A percentile compares a stretch with the other conserved stretches of the same genome.
Evolutionary conservation across 2,113 vertebrate genomes (phyloP).

Genomic region (Cercocebus atys): DNA sequence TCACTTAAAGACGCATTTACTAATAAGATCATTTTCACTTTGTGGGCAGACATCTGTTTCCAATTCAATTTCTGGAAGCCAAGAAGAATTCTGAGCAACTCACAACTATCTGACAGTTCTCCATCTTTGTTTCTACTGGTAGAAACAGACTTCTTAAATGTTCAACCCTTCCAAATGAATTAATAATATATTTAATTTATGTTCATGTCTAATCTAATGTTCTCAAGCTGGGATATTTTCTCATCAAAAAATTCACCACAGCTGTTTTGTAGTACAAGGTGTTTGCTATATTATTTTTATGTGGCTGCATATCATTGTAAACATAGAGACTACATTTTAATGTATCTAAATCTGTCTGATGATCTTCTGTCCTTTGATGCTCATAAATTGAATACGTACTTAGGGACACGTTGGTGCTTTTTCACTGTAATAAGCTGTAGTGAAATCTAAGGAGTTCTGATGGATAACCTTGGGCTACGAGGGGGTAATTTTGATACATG

Average conservation of each 20-base stretch:
- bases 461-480: background rate
- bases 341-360: constrained; percentile 47
- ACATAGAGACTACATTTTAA: constrained; percentile 38
- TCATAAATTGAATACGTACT: background rate
- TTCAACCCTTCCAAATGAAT: constrained; percentile 57
- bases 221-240: constrained; percentile 43
- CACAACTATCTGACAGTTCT: constrained; percentile 43
- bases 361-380: constrained; percentile 22
- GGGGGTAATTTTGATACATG: background rate
- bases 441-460: constrained; percentile 43
- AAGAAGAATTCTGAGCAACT: constrained; percentile 61
- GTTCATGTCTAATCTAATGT: background rate
- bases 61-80: constrained; percentile 75
- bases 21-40: constrained; percentile 76
- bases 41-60: constrained; percentile 76
- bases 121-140: constrained; percentile 61
- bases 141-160: constrained; percentile 49
- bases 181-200: constrained; percentile 65
- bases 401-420: constrained; percentile 30
- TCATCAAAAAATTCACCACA: background rate
- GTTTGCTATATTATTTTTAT: constrained; percentile 44
- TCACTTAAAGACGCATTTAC: constrained; percentile 74
- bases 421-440: constrained; percentile 40
- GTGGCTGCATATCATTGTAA: constrained; percentile 51
- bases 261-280: constrained; percentile 56